phyloP scores from a whole-genome alignment of 1,140 invertebrate species.

The Bombus haemorrhoidalis region DNA sequence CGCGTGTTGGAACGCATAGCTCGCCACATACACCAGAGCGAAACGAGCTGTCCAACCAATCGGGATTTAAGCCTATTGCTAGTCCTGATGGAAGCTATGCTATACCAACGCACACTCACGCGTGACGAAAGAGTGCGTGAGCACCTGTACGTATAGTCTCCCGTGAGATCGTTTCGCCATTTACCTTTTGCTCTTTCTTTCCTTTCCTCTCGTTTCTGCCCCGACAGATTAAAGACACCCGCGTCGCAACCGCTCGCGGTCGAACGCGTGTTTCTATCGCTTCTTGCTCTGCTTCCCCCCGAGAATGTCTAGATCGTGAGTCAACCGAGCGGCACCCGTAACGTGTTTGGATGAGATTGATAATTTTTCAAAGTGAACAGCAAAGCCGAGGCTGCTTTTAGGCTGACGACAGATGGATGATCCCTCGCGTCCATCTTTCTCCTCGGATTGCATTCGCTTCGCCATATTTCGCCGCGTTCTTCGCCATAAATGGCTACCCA shows the following conservation, averaged over 20 bases:
- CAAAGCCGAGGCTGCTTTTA: conserved; percentile 3
- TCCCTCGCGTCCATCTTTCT: neutral
- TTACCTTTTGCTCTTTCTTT: neutral
- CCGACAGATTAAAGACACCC: conserved; percentile 33
- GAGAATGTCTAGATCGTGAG: neutral
- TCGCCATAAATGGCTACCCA: neutral
- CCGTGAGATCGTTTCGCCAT: conserved; percentile 18
- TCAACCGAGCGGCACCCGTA: neutral
- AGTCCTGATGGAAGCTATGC: conserved; percentile 72
- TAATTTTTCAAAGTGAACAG: neutral
- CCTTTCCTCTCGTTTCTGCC: neutral
- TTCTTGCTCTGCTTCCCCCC: conserved; percentile 4
- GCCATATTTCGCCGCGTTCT: neutral
- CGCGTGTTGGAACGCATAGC: neutral
- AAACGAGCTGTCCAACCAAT: conserved; percentile 78
- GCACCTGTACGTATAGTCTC: conserved; percentile 47
- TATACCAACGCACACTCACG: conserved; percentile 28
- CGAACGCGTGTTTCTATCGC: neutral
- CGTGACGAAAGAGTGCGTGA: conserved; percentile 22
- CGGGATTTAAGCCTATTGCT: conserved; percentile 78
- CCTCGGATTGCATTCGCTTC: neutral
- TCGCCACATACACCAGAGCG: conserved; percentile 41
- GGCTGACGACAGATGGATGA: neutral
- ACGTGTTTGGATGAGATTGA: neutral
- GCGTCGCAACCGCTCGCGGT: neutral